Evolutionary conservation across 1,140 invertebrate genomes (phyloP), one percentile per base, ranked within the genome.

Genomic region (Trichonephila clavipes): DNA sequence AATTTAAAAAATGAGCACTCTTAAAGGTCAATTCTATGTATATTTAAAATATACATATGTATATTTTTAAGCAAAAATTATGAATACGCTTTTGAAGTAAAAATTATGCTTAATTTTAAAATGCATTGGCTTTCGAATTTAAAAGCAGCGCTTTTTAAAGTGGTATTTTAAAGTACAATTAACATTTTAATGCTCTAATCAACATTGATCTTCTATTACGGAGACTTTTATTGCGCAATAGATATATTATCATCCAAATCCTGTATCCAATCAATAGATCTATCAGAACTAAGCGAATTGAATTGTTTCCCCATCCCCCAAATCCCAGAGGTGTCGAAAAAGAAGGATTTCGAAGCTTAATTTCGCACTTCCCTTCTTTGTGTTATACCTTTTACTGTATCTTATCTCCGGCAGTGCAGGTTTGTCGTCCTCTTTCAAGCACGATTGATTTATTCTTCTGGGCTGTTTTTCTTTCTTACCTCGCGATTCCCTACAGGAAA

Each of bases 371-470:
- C n/a, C 51, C 51, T 18, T 14, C 51, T 59, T 85, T 85, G 44
- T 61, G 14, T 59, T 51, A 85, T 28, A 85, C 82, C 82, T 85
- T 85, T 85, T 58, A 51, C 34, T 83, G 44, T 21, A 83, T 40
- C 81, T 85, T 85, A 85, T 85, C 82, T 85, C 58, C n/a, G 21
- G 82, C 82, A 51, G 82, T 58, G 58, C 82, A 85, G 82, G 82
- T 85, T 85, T 85, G 82, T 85, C 82, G 82, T n/a, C 82, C 24
- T 21, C 58, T 85, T 85, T 85, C 82, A 85, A 16, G 82, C 51
- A 24, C 82, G 51, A 85, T 85, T 85, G 82, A 59, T 85, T 85
- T 85, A 85, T 85, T 85, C 82, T 28, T 85, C 44, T 8, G 82
- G 82, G 58, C 2, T 61, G 82, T 85, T 85, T 85, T 85, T 58